phyloP scores from a whole-genome alignment of 2,888 invertebrate species.

The Eristalinus aeneus region DNA sequence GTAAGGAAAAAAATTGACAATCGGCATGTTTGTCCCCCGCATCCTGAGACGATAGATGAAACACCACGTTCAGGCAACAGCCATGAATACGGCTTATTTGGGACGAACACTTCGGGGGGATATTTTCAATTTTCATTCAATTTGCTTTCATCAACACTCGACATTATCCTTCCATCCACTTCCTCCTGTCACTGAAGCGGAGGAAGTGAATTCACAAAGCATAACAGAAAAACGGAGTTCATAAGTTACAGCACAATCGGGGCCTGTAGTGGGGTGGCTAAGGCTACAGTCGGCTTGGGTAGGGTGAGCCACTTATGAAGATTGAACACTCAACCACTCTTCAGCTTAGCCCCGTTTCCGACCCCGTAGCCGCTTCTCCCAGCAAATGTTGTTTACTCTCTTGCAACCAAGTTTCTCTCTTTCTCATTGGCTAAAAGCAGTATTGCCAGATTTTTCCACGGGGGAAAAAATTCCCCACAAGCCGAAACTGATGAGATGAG shows the following conservation, averaged over 20 bases:
- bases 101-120: conserved; percentile 15
- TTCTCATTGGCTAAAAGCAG: background rate
- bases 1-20: conserved; percentile 63
- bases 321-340: conserved; percentile 43
- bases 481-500: no score
- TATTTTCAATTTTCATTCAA: conserved; percentile 58
- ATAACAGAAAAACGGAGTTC: conserved; percentile 16
- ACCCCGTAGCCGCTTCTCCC: conserved; percentile 15
- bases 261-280: background rate
- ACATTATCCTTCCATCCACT: conserved; percentile 28
- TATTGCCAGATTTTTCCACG: no score
- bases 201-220: conserved; percentile 46
- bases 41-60: background rate
- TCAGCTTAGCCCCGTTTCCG: conserved; percentile 59
- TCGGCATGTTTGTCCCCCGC: conserved; percentile 51
- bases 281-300: background rate
- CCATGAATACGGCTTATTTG: conserved; percentile 60
- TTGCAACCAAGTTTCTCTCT: background rate
- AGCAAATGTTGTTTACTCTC: conserved; percentile 39
- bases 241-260: conserved; percentile 4
- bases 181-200: conserved; percentile 6
- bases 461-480: no score
- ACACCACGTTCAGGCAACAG: background rate
- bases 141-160: conserved; percentile 51
- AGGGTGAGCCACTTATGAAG: conserved; percentile 43